phyloP scores from a whole-genome alignment of 2,888 invertebrate species.

The Drosophila fulvimacula region DNA sequence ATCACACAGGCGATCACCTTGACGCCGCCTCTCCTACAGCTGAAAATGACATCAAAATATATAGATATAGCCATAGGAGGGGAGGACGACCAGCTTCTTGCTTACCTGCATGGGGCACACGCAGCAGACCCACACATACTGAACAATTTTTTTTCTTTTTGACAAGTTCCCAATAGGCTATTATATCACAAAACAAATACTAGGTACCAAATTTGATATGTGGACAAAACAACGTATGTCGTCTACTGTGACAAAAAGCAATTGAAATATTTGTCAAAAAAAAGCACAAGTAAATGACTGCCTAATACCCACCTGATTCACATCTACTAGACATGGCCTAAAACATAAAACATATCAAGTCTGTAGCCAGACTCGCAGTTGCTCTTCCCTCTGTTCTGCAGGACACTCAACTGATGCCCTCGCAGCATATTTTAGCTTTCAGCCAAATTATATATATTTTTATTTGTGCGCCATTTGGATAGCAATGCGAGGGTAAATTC shows the following conservation, averaged over 20 bases:
- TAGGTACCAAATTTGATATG: neutral
- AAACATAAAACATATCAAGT: neutral
- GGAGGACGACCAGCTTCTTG: neutral
- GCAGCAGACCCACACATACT: neutral
- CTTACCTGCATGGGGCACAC: neutral
- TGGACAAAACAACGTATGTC: neutral
- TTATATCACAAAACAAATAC: neutral
- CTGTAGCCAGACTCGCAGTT: neutral
- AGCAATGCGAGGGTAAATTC: slow-evolving; percentile 36
- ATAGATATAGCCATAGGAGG: too few species aligned
- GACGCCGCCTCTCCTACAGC: neutral
- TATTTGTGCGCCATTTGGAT: slow-evolving; percentile 57
- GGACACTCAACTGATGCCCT: slow-evolving; percentile 5
- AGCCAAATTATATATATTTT: slow-evolving; percentile 67
- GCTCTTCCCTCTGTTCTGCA: too few species aligned
- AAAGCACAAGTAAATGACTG: neutral
- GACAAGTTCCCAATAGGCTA: neutral
- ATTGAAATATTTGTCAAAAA: neutral
- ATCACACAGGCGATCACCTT: neutral
- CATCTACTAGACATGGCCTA: neutral
- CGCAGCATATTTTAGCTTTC: slow-evolving; percentile 61
- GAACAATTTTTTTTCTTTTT: neutral
- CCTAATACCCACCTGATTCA: neutral
- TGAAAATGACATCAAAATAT: neutral
- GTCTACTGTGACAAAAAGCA: neutral